Percentiles rank a stretch among this genome's conserved stretches.
Conservation (phyloP, 2,113 vertebrate genomes). For the Gavia stellata region DNA sequence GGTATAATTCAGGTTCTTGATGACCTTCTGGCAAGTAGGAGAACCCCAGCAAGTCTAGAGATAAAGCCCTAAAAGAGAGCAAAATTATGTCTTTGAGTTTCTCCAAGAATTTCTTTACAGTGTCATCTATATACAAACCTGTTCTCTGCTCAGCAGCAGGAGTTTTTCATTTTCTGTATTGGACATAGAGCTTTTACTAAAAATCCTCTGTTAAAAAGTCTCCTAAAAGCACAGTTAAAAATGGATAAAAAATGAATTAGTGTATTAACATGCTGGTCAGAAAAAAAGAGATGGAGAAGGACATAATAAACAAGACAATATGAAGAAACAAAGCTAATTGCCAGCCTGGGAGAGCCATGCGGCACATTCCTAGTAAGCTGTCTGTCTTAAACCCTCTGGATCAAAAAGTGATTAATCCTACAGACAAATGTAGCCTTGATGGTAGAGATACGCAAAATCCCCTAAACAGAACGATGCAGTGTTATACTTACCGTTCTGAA, state of each 20-base stretch:
- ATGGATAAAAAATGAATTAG: not conserved
- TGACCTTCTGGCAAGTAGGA: not conserved
- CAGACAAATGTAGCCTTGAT: slow-evolving; percentile 64
- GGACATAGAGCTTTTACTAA: not conserved
- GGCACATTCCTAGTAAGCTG: slow-evolving; percentile 45
- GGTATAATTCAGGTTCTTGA: not conserved
- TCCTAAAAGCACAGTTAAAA: not conserved
- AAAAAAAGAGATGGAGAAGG: not conserved
- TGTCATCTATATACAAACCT: not conserved
- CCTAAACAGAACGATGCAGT: not conserved
- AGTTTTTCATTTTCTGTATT: not conserved
- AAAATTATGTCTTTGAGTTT: not conserved
- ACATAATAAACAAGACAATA: slow-evolving; percentile 20
- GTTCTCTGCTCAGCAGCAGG: not conserved
- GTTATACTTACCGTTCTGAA: slow-evolving; percentile 37
- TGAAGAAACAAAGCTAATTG: slow-evolving; percentile 50
- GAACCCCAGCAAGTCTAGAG: not conserved
- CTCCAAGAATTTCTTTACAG: not conserved
- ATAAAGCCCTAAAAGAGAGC: not conserved
- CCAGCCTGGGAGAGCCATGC: slow-evolving; percentile 22
- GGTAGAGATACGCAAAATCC: slow-evolving; percentile 56
- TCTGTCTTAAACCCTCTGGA: slow-evolving; percentile 63
- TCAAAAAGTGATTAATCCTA: slow-evolving; percentile 66
- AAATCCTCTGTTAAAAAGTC: not conserved
- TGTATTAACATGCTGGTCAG: not conserved